Evolutionary conservation across 1,140 invertebrate species (phyloP), one percentile per base, ranked within the genome.

Genomic region (Cydia amplana): DNA sequence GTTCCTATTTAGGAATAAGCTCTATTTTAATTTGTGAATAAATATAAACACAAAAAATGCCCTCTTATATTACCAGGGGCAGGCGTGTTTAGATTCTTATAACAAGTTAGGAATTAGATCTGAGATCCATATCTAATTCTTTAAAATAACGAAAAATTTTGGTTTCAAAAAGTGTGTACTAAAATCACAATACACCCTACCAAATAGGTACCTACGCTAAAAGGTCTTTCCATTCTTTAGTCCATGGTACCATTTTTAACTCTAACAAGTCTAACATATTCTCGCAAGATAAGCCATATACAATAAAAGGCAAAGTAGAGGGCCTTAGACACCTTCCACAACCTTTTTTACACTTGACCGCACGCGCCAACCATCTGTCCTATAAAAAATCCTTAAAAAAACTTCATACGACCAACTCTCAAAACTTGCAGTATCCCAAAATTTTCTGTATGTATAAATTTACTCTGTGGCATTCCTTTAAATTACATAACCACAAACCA

Each of bases 301-400:
- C 55, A 51, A 51, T 51, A 51, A 18, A 51, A 51, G 16, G 49
- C 16, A 18, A n/a, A 51, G 49, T 60, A 60, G 23, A 60, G 20
- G 18, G 55, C 10, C 55, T 23, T 60, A 23, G 55, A 60, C 55
- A 60, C 55, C 55, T 60, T 55, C 51, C 14, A 46, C 14, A 46
- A 20, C 16, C 20, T 23, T 60, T 18, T 70, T 70, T 18, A 32
- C 65, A 40, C 36, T 14, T 70, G 28, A 36, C 0, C 65, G 65
- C 65, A 70, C 65, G n/a, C 28, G 32, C 65, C 65, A 12, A 2
- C 65, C 65, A 70, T 70, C 65, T 70, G 65, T 20, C 32, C 1
- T 36, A 18, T 70, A 67, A 67, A 67, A 67, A 67, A 67, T 14
- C 28, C 10, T 60, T 60, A 12, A 70, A 70, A 70, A 70, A 70